These are phyloP conservation scores for Stichopus chloronotus DNA, from an alignment of 35 echinoderm and acorn worm genomes.

Conservation along the genomic window DNA sequence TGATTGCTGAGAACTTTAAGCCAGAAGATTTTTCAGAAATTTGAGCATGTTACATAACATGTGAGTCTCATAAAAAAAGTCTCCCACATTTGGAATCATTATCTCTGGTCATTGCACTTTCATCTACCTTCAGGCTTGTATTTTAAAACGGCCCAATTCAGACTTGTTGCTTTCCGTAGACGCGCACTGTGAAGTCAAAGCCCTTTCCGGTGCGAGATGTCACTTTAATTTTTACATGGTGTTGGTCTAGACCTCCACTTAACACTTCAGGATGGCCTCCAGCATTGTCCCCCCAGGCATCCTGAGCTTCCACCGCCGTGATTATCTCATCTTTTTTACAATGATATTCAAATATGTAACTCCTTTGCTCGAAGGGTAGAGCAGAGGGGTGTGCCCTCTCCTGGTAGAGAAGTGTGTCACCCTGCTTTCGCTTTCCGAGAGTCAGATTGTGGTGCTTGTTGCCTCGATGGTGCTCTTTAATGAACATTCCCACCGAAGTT, in stretches of 20 bases:
- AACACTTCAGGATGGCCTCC: constrained; percentile 4
- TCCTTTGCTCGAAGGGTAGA: not conserved
- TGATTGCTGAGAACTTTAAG: no score
- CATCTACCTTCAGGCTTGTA: no score
- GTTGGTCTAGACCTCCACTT: constrained; percentile 3
- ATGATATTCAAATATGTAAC: not conserved
- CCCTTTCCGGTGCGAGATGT: not conserved
- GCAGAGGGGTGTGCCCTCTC: not conserved
- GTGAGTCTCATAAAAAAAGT: no score
- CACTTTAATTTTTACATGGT: constrained; percentile 24
- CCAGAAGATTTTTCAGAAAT: no score
- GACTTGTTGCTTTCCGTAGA: not conserved
- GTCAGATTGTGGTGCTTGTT: constrained; percentile 20
- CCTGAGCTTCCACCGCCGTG: not conserved
- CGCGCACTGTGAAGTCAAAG: constrained; percentile 3
- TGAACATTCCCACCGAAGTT: not conserved
- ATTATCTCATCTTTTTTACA: constrained; percentile 16
- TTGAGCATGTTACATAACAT: no score
- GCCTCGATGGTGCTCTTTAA: not conserved
- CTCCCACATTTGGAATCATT: no score
- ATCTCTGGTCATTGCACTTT: no score
- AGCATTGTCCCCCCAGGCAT: not conserved
- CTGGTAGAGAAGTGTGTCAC: constrained; percentile 25
- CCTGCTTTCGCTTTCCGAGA: not conserved
- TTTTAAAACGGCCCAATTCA: no score